Evolutionary conservation across 2,888 invertebrate species (phyloP), one percentile per base, ranked within the genome.

Genomic region (Tipula confusa): DNA sequence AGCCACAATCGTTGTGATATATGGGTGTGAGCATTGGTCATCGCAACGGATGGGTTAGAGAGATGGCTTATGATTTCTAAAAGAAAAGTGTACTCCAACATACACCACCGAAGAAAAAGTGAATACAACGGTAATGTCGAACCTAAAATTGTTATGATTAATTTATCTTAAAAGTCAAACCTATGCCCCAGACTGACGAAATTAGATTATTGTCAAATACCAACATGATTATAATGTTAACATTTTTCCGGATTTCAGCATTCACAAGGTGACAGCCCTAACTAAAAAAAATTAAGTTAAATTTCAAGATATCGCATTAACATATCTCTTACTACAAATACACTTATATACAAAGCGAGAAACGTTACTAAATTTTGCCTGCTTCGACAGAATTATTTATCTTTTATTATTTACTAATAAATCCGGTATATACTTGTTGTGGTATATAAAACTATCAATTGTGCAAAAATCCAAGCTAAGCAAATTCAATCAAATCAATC

Each of bases 241-340:
- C 64, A 64, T 24, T 64, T 64, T 64, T 64, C 64, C 64, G 64
- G 64, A 64, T 64, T 64, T 64, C 64, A 64, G 64, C 64, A 64
- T 64, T 64, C 64, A 64, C 64, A 64, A 64, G 64, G 64, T 64
- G 15, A 43, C 43, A 24, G 64, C 64, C 64, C 64, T 64, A 64
- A 64, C 64, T 24, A 64, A 64, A 64, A n/a, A 43, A 43, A 64
- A 18, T 1, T 43, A 3, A 0, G 64, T 64, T 64, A 24, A 24
- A 64, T 64, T 64, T 64, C 64, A 64, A 24, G 64, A 64, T 64
- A 64, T 64, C 64, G 64, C 64, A 64, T 64, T 64, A 9, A 24
- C 24, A 64, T 64, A 64, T 64, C 64, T 64, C 9, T 64, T 64
- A 24, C 64, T 64, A 64, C 24, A 64, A 38, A 9, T 38, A 11